These are phyloP conservation scores for Dryas iulia DNA, from an alignment of 1,140 invertebrate species.

Conservation along the genomic window DNA sequence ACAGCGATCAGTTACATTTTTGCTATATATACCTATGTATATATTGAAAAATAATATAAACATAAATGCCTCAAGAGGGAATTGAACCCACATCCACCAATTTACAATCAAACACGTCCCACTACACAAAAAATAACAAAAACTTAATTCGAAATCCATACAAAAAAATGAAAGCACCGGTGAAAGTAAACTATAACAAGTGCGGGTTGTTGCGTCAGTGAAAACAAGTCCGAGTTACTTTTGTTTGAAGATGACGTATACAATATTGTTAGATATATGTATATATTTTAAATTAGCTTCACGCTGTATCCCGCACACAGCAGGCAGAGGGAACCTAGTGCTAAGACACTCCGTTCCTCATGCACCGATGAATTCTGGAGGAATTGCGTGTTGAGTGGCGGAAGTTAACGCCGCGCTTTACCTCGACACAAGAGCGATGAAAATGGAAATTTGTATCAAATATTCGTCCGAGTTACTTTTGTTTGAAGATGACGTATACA, in stretches of 20 bases:
- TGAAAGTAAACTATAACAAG: not conserved
- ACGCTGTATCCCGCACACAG: not conserved
- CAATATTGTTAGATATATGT: not conserved
- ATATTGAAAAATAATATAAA: too few relatives aligned
- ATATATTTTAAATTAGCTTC: not conserved
- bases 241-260: not conserved
- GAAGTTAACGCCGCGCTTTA: not conserved
- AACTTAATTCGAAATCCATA: not conserved
- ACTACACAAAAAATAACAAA: not conserved
- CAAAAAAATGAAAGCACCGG: not conserved
- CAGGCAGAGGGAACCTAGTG: not conserved
- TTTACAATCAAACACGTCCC: too few relatives aligned
- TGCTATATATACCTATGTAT: too few relatives aligned
- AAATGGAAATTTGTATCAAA: too few relatives aligned
- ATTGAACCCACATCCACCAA: too few relatives aligned
- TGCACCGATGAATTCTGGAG: not conserved
- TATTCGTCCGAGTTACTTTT: too few relatives aligned
- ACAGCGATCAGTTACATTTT: too few relatives aligned
- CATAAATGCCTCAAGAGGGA: too few relatives aligned
- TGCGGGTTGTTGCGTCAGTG: not conserved
- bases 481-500: too few relatives aligned
- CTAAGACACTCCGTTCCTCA: not conserved
- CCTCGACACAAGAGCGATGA: too few relatives aligned
- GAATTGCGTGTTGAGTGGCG: not conserved
- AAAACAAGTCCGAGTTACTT: not conserved